Evolutionary conservation across 2,797 vertebrate genomes (phyloP).

Genomic region (Valencia hispanica): DNA sequence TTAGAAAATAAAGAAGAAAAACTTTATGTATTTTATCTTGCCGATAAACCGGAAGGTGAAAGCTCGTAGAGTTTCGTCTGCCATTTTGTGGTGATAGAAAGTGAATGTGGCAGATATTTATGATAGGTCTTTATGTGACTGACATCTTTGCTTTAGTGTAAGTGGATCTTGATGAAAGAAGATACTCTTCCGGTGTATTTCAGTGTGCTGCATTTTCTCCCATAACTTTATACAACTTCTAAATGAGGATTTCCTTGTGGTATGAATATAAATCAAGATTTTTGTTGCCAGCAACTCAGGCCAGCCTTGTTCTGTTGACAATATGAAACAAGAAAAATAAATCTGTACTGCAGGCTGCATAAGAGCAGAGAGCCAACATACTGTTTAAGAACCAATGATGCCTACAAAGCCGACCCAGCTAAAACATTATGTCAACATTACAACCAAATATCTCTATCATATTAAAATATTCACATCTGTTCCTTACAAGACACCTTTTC

Average conservation of each 20-base stretch:
- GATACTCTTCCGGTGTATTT: conserved; percentile 52
- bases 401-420: conserved; percentile 79
- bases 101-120: conserved; percentile 68
- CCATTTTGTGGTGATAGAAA: conserved; percentile 58
- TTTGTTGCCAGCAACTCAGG: conserved; percentile 67
- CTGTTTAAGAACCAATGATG: conserved; percentile 74
- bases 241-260: conserved; percentile 54
- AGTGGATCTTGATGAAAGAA: conserved; percentile 70
- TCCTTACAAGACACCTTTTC: conserved; percentile 82
- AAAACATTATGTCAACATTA: conserved; percentile 81
- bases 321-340: conserved; percentile 74
- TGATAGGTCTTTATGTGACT: conserved; percentile 74
- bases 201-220: conserved; percentile 47
- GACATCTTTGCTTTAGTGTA: conserved; percentile 81
- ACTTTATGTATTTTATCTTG: conserved; percentile 59
- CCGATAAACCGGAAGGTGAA: conserved; percentile 45
- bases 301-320: conserved; percentile 77
- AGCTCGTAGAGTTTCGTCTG: conserved; percentile 45
- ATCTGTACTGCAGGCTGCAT: conserved; percentile 69
- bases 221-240: conserved; percentile 39
- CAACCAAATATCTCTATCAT: conserved; percentile 83
- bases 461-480: conserved; percentile 87
- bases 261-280: conserved; percentile 57
- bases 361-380: conserved; percentile 74
- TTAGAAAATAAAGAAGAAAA: conserved; percentile 61